Evolutionary conservation across 2,888 invertebrate genomes (phyloP), one percentile per base, ranked within the genome.

Genomic region (Volucella bombylans): DNA sequence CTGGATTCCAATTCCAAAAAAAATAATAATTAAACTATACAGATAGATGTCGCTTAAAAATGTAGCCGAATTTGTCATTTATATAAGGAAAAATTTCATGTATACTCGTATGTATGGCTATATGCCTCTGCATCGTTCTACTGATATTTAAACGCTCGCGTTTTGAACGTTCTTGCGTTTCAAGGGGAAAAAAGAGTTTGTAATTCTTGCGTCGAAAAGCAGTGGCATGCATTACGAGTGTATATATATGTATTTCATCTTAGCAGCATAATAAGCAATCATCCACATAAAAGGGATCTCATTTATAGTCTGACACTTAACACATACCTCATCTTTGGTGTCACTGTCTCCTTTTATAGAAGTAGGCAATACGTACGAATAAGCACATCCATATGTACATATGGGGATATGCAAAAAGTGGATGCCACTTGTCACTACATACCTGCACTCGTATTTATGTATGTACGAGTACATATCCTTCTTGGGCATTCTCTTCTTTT

Each of bases 211-310:
- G 65, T 67, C 62, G 41, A 74, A 80, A 67, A 73, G 62, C 72
- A 79, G 23, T 23, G 23, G 23, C 23, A 23, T 6, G 31, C 31
- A 23, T 23, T 23, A 23, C 4, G 23, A 2, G 4, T n/a, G 0
- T 41, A 41, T 57, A 52, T 78, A 67, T 77, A 82, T 82, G 69
- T 69, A 74, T 79, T 74, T 74, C 73, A 79, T 83, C 74, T 71
- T 54, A 74, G 79, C 59, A 79, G 69, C 65, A 83, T 83, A 83
- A 83, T 85, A 85, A 81, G 83, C 71, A 85, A 85, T 85, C 81
- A 85, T 76, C 62, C 76, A 38, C 72, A 85, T 72, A 85, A 85
- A 80, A 85, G 55, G 72, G 67, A 81, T 80, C 71, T 72, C 72
- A 77, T 85, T 81, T 77, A 72, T 72, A 72, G 81, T 72, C 80